These are phyloP conservation scores for Cheilosia impressa DNA, from an alignment of 2,888 invertebrate species.

Conservation along the genomic window DNA sequence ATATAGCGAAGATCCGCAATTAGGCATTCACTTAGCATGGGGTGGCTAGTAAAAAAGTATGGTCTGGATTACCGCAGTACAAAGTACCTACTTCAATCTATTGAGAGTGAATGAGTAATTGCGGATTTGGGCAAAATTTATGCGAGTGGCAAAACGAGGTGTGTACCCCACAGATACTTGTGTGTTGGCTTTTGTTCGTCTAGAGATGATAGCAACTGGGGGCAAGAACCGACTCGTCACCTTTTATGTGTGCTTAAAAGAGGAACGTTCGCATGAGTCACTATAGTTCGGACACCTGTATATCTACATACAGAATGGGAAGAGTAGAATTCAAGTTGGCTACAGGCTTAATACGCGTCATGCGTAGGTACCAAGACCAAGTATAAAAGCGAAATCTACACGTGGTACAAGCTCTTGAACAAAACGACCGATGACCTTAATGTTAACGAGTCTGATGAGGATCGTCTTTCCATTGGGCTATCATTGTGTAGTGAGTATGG, in stretches of 20 bases:
- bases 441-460: no score
- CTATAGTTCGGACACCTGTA: no score
- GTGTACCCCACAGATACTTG: no score
- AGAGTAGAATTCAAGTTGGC: no score
- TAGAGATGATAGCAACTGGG: background rate
- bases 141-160: background rate
- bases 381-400: no score
- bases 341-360: no score
- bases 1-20: constrained; percentile 26
- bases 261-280: background rate
- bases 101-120: constrained; percentile 22
- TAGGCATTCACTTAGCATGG: constrained; percentile 9
- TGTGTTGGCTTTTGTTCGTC: background rate
- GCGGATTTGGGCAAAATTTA: constrained; percentile 6
- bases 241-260: background rate
- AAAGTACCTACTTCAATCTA: constrained; percentile 5
- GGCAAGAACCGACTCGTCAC: background rate
- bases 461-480: no score
- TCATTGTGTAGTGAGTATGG: no score
- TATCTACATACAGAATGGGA: no score
- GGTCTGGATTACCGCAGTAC: background rate
- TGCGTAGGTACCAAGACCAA: no score
- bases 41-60: constrained; percentile 5
- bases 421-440: no score
- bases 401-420: no score